Evolutionary conservation across 1,140 invertebrate species (phyloP), one percentile per base, ranked within the genome.

Genomic region (Pomacea maculata): DNA sequence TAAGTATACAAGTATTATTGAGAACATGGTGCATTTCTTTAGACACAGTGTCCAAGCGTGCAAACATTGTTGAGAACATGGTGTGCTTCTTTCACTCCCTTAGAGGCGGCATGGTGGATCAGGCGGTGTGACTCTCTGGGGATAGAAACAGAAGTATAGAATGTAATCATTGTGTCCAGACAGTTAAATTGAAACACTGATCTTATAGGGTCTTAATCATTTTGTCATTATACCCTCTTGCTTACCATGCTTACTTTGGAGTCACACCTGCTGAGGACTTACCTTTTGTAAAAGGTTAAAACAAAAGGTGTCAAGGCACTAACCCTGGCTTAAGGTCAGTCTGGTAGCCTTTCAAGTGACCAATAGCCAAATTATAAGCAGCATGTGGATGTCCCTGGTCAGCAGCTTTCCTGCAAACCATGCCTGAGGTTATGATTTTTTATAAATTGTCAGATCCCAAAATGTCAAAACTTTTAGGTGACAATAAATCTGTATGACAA

Each of bases 311-410:
- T 14, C 64, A 34, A 54, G 19, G 63, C 17, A 34, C 85, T 88
- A 84, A 92, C 92, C 92, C 92, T 77, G 85, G 83, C 82, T 89
- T 83, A 9, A 93, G 82, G 61, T 87, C 87, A 34, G 88, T 89
- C 61, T 91, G 89, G 72, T 88, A 87, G 5, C 93, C 93, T 82
- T 93, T 92, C 67, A 94, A 85, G 85, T 94, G 93, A 52, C 93
- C 93, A 55, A 93, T 89, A 34, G 93, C 93, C 21, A 94, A 86
- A 85, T 94, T 94, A 85, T 93, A 94, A 17, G 92, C 88, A 1
- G 93, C 92, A 83, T 93, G 92, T 10, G 93, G 91, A 86, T 94
- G 93, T 1, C 93, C 93, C 83, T 93, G 92, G 63, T 93, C 91
- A 14, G 93, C 90, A 14, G 93, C 93, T 88, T 92, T 92, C 80